phyloP scores from a whole-genome alignment of 2,888 invertebrate species.

The Glyphotaelius pellucidus region DNA sequence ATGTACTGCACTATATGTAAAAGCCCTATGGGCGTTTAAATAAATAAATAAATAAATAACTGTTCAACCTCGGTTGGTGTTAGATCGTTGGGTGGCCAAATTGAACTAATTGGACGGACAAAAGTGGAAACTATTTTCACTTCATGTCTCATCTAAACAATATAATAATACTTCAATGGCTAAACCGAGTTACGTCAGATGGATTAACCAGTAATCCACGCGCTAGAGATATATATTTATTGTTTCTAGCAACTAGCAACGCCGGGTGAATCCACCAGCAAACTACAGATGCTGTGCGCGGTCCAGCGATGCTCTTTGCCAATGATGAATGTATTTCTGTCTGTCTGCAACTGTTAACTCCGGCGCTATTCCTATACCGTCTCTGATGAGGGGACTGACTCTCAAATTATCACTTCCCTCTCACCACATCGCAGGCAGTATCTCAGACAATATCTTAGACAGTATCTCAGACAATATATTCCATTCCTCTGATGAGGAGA shows the following conservation, averaged over 20 bases:
- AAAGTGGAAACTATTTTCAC: too few species aligned
- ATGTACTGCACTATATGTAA: too few species aligned
- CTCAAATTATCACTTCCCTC: not conserved
- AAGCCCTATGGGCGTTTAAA: too few species aligned
- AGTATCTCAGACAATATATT: not conserved
- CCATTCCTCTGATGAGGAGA: not conserved
- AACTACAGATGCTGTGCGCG: not conserved
- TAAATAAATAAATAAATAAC: too few species aligned
- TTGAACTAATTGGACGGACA: too few species aligned
- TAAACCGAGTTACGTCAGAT: too few species aligned
- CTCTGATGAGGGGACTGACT: conserved; percentile 14
- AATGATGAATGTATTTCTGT: conserved; percentile 34
- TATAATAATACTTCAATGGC: too few species aligned
- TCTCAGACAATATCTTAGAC: not conserved
- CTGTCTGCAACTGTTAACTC: not conserved
- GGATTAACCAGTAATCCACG: too few species aligned
- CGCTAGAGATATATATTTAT: too few species aligned
- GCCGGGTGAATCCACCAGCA: not conserved
- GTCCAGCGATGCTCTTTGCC: conserved; percentile 26
- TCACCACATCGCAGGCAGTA: not conserved
- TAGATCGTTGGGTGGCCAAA: too few species aligned
- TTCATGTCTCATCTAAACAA: too few species aligned
- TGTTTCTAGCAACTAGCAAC: not conserved
- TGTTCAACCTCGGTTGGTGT: too few species aligned
- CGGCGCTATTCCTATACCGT: conserved; percentile 11